phyloP scores from a whole-genome alignment of 2,113 vertebrate genomes.

The Mirounga angustirostris region DNA sequence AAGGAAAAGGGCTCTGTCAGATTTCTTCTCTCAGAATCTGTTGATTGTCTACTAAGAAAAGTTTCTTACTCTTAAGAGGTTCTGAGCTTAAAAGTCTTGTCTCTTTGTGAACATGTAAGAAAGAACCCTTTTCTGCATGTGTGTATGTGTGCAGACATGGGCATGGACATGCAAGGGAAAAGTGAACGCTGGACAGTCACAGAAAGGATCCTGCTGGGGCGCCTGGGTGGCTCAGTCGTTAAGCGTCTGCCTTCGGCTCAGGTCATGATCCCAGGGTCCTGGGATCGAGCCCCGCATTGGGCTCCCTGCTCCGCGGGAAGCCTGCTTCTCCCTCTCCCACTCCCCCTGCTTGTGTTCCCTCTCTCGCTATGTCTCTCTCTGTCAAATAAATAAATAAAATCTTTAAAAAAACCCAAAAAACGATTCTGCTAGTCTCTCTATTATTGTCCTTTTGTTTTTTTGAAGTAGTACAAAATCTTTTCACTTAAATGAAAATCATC shows the following conservation, averaged over 20 bases:
- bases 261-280: too few relatives aligned
- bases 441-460: not conserved
- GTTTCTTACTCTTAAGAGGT: conserved; percentile 47
- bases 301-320: too few relatives aligned
- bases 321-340: too few relatives aligned
- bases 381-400: too few relatives aligned
- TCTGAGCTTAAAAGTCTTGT: conserved; percentile 45
- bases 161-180: fast-evolving
- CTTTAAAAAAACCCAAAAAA: not conserved
- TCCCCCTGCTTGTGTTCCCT: too few relatives aligned
- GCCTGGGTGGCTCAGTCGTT: too few relatives aligned
- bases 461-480: not conserved
- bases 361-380: too few relatives aligned
- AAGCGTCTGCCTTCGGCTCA: too few relatives aligned
- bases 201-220: not conserved
- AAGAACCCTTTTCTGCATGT: not conserved
- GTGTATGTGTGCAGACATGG: not conserved
- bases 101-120: conserved; percentile 32
- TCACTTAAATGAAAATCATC: not conserved
- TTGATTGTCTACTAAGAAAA: conserved; percentile 62
- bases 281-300: too few relatives aligned
- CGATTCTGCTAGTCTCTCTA: not conserved
- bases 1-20: not conserved
- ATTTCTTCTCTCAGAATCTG: conserved; percentile 16
- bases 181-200: not conserved